These are phyloP conservation scores for Hyposmocoma kahamanoa DNA, from an alignment of 1,140 invertebrate species.

Conservation along the genomic window DNA sequence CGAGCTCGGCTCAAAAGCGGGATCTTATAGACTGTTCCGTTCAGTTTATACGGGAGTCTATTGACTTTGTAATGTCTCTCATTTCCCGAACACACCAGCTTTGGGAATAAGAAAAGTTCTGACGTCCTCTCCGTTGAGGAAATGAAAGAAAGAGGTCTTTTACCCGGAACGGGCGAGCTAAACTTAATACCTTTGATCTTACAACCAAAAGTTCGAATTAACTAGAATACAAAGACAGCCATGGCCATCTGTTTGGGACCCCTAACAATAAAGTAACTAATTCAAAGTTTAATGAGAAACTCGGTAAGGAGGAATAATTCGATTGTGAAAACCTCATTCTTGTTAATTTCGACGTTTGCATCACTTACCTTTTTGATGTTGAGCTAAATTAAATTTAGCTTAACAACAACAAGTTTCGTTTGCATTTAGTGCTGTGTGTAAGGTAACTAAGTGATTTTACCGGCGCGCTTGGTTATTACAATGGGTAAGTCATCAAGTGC, in stretches of 20 bases:
- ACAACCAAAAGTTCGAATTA: slow-evolving; percentile 52
- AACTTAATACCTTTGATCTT: slow-evolving; percentile 64
- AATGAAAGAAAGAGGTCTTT: slow-evolving; percentile 58
- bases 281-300: slow-evolving; percentile 61
- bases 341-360: slow-evolving; percentile 39
- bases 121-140: slow-evolving; percentile 36
- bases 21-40: slow-evolving; percentile 39
- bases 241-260: slow-evolving; percentile 41
- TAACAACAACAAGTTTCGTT: too few species aligned
- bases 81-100: slow-evolving; percentile 58
- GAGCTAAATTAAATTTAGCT: slow-evolving; percentile 26
- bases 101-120: slow-evolving; percentile 62
- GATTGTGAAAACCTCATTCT: slow-evolving; percentile 32
- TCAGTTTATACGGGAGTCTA: slow-evolving; percentile 43
- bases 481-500: slow-evolving; percentile 27
- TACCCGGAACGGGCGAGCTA: slow-evolving; percentile 35
- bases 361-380: slow-evolving; percentile 30
- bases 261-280: slow-evolving; percentile 41
- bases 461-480: slow-evolving; percentile 1
- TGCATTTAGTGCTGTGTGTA: slow-evolving; percentile 13
- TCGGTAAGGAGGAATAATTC: slow-evolving; percentile 42
- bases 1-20: slow-evolving; percentile 32
- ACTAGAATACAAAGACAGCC: slow-evolving; percentile 54
- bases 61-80: slow-evolving; percentile 61
- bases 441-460: neutral